Percentiles rank a stretch among this genome's conserved stretches.
Evolutionary conservation across 2,797 vertebrate species (phyloP).

Genomic region (Neopelma chrysocephalum): DNA sequence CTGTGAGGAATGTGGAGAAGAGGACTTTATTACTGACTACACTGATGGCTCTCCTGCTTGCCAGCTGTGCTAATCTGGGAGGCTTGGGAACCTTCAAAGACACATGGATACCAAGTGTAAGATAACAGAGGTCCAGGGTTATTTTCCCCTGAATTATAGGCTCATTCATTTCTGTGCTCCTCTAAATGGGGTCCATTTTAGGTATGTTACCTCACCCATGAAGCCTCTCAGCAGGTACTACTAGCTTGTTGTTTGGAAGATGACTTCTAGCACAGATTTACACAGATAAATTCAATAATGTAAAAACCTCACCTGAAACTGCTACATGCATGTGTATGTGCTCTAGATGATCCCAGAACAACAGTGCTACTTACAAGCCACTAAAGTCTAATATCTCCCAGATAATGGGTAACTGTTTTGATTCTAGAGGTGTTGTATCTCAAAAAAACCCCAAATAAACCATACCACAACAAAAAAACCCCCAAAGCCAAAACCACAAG

Average conservation of each 20-base stretch:
- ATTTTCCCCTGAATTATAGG: not conserved
- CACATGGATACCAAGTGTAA: not conserved
- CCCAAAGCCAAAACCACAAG: not conserved
- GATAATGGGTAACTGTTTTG: not conserved
- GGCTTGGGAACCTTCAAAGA: not conserved
- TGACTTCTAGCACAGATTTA: not conserved
- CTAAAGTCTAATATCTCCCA: not conserved
- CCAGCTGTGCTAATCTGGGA: not conserved
- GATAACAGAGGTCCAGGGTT: not conserved
- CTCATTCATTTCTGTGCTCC: not conserved
- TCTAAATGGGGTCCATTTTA: not conserved
- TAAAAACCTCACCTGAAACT: not conserved
- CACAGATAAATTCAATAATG: not conserved
- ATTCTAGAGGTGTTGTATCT: not conserved
- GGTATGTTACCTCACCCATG: not conserved
- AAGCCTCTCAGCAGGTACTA: not conserved
- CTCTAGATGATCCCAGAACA: not conserved
- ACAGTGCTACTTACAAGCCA: not conserved
- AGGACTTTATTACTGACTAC: not conserved
- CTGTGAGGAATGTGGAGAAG: not conserved
- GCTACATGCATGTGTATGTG: not conserved
- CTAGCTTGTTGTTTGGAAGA: not conserved
- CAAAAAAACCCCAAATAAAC: not conserved
- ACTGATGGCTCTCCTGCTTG: not conserved
- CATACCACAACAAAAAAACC: accelerated